These are phyloP conservation scores for Pheosia gnoma DNA, from an alignment of 2,888 invertebrate species.

Conservation along the genomic window DNA sequence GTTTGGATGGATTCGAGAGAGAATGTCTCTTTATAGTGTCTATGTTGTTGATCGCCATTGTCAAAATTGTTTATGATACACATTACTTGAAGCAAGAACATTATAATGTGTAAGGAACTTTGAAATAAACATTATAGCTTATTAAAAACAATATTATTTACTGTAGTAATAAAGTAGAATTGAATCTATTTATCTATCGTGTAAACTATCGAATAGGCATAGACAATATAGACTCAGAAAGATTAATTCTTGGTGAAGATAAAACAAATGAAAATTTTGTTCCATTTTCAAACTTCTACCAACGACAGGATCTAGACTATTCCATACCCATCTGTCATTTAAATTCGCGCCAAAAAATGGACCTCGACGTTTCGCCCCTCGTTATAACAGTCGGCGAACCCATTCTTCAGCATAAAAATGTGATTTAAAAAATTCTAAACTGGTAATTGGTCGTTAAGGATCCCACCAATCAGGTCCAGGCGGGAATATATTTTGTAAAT, in stretches of 20 bases:
- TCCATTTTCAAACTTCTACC: not conserved
- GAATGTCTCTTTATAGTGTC: not conserved
- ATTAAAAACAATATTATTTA: too few relatives aligned
- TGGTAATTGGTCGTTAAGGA: constrained; percentile 30
- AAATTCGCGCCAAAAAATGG: constrained; percentile 9
- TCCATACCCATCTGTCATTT: constrained; percentile 1
- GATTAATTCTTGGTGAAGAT: not conserved
- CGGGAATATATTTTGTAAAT: constrained; percentile 23
- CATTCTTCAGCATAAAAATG: constrained; percentile 21
- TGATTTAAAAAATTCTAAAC: constrained; percentile 31
- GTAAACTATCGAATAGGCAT: too few relatives aligned
- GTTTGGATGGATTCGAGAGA: not conserved
- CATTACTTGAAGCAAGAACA: not conserved
- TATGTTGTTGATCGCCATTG: not conserved
- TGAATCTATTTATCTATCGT: too few relatives aligned
- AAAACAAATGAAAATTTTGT: not conserved
- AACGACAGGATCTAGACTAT: not conserved
- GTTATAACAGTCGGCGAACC: constrained; percentile 22
- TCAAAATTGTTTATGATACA: not conserved
- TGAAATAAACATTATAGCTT: too few relatives aligned
- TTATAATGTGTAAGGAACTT: not conserved
- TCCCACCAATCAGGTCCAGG: constrained; percentile 21
- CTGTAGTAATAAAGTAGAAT: too few relatives aligned
- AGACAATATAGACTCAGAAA: too few relatives aligned
- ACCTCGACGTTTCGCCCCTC: constrained; percentile 13